Evolutionary conservation across 2,888 invertebrate species (phyloP).

Genomic region (Cheilosia pagana): DNA sequence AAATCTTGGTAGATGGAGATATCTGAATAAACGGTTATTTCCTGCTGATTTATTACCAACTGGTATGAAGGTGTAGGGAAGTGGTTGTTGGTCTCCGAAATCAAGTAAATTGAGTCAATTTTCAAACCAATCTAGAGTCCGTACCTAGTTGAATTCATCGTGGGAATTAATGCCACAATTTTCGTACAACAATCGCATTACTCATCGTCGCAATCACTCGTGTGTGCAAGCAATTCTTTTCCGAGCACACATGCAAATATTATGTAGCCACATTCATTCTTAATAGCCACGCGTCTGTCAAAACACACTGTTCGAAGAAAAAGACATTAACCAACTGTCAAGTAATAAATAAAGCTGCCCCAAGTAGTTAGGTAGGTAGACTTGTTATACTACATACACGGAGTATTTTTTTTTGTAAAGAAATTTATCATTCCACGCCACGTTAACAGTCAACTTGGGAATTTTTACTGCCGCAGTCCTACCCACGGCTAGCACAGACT

Average conservation of each 20-base stretch:
- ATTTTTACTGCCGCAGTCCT: slow-evolving; percentile 60
- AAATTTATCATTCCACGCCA: slow-evolving; percentile 69
- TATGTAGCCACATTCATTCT: slow-evolving; percentile 35
- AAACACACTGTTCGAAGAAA: slow-evolving; percentile 68
- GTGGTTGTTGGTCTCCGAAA: too few species aligned
- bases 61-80: too few species aligned
- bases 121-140: background rate
- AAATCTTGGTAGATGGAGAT: too few species aligned
- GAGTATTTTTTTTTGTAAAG: slow-evolving; percentile 44
- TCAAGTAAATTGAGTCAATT: too few species aligned
- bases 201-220: slow-evolving; percentile 36
- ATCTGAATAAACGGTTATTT: too few species aligned
- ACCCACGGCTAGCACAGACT: slow-evolving; percentile 36
- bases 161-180: slow-evolving; percentile 6
- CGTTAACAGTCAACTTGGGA: slow-evolving; percentile 72
- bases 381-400: slow-evolving; percentile 49
- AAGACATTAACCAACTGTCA: slow-evolving; percentile 73
- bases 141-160: background rate
- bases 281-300: slow-evolving; percentile 58
- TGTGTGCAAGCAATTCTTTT: background rate
- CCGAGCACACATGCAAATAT: slow-evolving; percentile 34
- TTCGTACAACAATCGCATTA: slow-evolving; percentile 42
- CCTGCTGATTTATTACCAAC: too few species aligned
- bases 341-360: slow-evolving; percentile 70
- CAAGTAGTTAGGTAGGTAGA: slow-evolving; percentile 11